Conservation (phyloP, 2,797 vertebrate genomes). For the Menidia menidia region DNA sequence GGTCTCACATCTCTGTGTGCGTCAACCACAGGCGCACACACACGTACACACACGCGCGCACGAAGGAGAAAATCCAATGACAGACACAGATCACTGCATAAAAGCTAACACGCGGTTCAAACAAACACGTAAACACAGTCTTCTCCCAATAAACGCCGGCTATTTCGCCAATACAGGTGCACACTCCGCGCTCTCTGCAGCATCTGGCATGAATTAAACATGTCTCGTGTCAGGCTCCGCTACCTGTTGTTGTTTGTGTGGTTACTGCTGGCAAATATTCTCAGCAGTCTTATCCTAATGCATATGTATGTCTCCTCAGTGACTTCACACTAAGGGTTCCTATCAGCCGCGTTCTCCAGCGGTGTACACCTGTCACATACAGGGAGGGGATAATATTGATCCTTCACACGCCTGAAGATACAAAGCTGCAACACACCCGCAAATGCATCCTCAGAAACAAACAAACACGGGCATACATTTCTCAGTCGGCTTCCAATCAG, state of each 20-base stretch:
- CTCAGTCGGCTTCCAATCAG: conserved; percentile 64
- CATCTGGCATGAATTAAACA: conserved; percentile 80
- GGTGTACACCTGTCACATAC: conserved; percentile 72
- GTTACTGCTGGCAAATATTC: conserved; percentile 76
- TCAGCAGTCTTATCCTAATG: conserved; percentile 65
- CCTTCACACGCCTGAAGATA: conserved; percentile 54
- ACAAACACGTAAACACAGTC: conserved; percentile 19
- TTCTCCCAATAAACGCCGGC: conserved; percentile 61
- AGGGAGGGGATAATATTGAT: conserved; percentile 72
- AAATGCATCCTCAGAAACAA: conserved; percentile 38
- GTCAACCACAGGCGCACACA: conserved; percentile 15
- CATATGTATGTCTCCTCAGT: conserved; percentile 73
- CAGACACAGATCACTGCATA: conserved; percentile 54
- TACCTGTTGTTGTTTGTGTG: conserved; percentile 78
- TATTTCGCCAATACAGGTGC: conserved; percentile 62
- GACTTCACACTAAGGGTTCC: conserved; percentile 68
- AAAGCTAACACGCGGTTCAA: conserved; percentile 30
- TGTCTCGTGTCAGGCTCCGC: conserved; percentile 67
- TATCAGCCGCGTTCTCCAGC: conserved; percentile 58
- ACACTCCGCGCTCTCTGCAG: conserved; percentile 43
- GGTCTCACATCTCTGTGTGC: conserved; percentile 33
- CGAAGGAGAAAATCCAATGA: conserved; percentile 36
- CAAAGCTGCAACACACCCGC: conserved; percentile 35
- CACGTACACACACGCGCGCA: too few relatives aligned
- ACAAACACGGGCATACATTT: conserved; percentile 42